Percentiles rank a stretch among this genome's conserved stretches.
Evolutionary conservation across 2,888 invertebrate genomes (phyloP).

Genomic region (Heliothis peltigera): DNA sequence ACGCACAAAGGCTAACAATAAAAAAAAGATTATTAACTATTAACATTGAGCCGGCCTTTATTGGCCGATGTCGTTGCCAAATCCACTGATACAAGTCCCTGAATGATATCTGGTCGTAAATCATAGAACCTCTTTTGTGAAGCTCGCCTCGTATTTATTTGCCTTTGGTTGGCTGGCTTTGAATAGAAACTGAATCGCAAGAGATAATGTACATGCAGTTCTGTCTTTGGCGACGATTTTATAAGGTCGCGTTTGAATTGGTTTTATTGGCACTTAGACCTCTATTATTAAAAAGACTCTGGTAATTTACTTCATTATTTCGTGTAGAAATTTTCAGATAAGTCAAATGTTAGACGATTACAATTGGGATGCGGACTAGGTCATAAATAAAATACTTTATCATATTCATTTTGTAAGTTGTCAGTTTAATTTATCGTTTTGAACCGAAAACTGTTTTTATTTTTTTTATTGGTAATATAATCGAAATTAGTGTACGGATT

Average conservation of each 20-base stretch:
- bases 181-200: slow-evolving; percentile 67
- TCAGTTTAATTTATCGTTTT: too few species aligned
- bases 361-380: too few species aligned
- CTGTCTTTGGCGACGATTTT: slow-evolving; percentile 30
- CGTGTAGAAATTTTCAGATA: too few species aligned
- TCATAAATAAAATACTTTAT: too few species aligned
- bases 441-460: too few species aligned
- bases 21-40: slow-evolving; percentile 62
- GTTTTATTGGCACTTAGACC: slow-evolving; percentile 18
- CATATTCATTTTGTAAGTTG: too few species aligned
- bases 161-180: slow-evolving; percentile 62
- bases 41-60: slow-evolving; percentile 57
- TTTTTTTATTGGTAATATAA: too few species aligned
- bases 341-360: too few species aligned
- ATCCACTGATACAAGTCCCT: slow-evolving; percentile 59
- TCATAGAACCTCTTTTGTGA: slow-evolving; percentile 71
- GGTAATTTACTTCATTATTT: neutral
- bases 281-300: slow-evolving; percentile 24
- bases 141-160: slow-evolving; percentile 67
- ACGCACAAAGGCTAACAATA: slow-evolving; percentile 38
- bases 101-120: slow-evolving; percentile 75
- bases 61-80: slow-evolving; percentile 57
- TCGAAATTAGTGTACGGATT: too few species aligned
- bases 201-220: slow-evolving; percentile 59
- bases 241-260: slow-evolving; percentile 26